Conservation (phyloP, 2,797 vertebrate genomes). For the Otus scops region DNA sequence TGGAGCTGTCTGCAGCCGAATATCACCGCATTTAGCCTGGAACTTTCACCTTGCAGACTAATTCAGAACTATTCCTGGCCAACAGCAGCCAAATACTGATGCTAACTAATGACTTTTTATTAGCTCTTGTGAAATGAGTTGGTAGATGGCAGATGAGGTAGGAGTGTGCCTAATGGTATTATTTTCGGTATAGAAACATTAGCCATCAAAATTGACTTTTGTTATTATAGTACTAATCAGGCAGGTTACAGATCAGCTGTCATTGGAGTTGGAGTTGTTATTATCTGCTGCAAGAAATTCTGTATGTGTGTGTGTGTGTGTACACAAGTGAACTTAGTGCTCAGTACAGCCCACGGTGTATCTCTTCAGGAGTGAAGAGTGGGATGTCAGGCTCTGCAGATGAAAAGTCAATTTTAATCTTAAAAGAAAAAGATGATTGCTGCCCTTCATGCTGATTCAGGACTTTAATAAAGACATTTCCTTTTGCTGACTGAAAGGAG, state of each 20-base stretch:
- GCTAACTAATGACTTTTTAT: not conserved
- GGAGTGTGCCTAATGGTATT: not conserved
- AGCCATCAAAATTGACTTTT: not conserved
- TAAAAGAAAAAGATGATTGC: constrained; percentile 24
- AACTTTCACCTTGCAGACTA: not conserved
- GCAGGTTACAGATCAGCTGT: not conserved
- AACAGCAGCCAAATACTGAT: not conserved
- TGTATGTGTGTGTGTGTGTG: no score
- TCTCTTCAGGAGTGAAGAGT: not conserved
- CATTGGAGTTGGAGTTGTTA: not conserved
- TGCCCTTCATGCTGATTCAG: constrained; percentile 43
- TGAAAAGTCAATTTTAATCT: constrained; percentile 43
- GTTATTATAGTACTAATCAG: not conserved
- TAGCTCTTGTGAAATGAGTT: not conserved
- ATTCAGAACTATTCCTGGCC: not conserved
- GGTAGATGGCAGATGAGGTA: not conserved
- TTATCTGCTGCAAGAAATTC: not conserved
- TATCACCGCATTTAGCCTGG: not conserved
- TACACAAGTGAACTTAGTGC: not conserved
- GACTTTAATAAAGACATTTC: constrained; percentile 39
- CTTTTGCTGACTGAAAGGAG: constrained; percentile 40
- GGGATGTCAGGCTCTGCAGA: not conserved
- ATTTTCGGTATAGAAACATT: not conserved
- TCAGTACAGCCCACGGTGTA: rapidly evolving
- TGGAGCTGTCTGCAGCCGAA: not conserved